Evolutionary conservation across 2,797 vertebrate species (phyloP), one percentile per base, ranked within the genome.

Genomic region (Phrynocephalus vlangalii): DNA sequence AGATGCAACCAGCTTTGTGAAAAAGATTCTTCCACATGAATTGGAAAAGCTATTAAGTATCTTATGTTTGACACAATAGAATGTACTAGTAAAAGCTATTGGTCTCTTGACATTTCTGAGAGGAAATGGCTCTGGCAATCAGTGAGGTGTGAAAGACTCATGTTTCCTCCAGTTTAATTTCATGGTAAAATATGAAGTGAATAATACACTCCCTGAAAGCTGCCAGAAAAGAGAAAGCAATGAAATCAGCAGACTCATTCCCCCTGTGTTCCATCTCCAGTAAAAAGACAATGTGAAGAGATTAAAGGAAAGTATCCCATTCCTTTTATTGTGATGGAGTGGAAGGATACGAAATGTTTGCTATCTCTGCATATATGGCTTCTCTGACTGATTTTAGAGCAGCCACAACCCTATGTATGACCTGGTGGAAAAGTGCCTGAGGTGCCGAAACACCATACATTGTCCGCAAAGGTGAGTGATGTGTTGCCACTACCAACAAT

Each of bases 141-240:
- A 89, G 68, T 1, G 89, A 95, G 92, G 93, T 91, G 92, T 93
- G 92, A 94, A 93, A 86, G 89, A 71, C 88, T 93, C 66, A 0
- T 24, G 83, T 60, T 71, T 91, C 92, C 91, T 93, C 88, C 90
- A 60, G 20, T 91, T 91, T 89, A 91, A 92, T 90, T 87, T 92
- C 91, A 91, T 91, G 76, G 83, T 87, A 87, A 90, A 91, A 68
- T 83, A 77, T 0, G 6, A 88, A 93, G 79, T 0, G 6, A 88
- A 86, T n/a, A n/a, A 75, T 6, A 83, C 83, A 20, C 83, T 91
- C 86, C 82, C 0, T 60, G 89, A 89, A 92, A 92, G 91, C 92
- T 86, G 91, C 71, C 75, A 26, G 1, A 77, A 82, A 72, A 26
- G 0, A 76, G 72, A 76, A 86, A 1, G 5, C 0, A 13, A 85